Evolutionary conservation across 2,113 vertebrate genomes (phyloP).

Genomic region (Grus americana): DNA sequence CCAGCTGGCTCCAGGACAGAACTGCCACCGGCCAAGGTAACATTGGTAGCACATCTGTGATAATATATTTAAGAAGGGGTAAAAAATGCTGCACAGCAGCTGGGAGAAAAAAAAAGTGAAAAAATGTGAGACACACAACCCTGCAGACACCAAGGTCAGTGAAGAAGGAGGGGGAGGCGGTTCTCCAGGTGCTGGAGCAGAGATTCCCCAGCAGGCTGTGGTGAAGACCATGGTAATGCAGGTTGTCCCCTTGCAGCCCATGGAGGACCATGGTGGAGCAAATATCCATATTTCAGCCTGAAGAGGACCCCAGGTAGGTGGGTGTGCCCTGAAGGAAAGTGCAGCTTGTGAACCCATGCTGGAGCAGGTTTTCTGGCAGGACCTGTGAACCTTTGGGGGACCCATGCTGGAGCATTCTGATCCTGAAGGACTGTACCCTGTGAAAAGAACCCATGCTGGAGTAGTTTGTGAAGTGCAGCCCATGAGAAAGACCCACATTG

Average conservation of each 20-base stretch:
- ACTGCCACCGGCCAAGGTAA: not conserved
- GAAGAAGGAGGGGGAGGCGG: not conserved
- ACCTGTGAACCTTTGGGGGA: not conserved
- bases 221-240: not conserved
- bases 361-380: not conserved
- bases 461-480: not conserved
- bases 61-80: not conserved
- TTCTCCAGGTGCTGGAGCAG: not conserved
- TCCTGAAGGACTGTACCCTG: not conserved
- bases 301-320: not conserved
- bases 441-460: not conserved
- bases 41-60: not conserved
- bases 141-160: not conserved
- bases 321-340: not conserved
- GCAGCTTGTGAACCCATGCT: not conserved
- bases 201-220: not conserved
- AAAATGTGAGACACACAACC: not conserved
- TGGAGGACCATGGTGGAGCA: not conserved
- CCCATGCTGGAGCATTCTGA: fast-evolving
- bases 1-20: not conserved
- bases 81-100: not conserved
- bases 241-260: not conserved
- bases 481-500: not conserved
- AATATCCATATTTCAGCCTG: not conserved
- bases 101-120: not conserved